Evolutionary conservation across 1,140 invertebrate genomes (phyloP), one percentile per base, ranked within the genome.

Genomic region (Galleria mellonella): DNA sequence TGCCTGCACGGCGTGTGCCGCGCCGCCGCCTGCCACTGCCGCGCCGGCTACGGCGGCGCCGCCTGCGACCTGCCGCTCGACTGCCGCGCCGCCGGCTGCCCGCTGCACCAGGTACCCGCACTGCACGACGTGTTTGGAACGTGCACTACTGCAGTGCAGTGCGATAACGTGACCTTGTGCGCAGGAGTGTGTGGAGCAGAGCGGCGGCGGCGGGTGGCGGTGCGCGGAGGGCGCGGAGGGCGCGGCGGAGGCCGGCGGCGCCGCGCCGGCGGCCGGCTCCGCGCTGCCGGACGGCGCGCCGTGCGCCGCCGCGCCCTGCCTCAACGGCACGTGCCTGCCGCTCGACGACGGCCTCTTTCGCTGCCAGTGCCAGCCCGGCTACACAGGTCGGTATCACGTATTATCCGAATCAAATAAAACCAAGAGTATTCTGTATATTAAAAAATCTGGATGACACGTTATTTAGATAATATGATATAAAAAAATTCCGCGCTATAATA

Each of bases 341-440:
- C 77, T 83, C 15, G 70, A 87, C 51, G 42, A 55, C 17, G 87
- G 88, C 11, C 94, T 66, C 35, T 67, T 92, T 75, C 90, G 92
- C 57, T 97, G 95, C 77, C 90, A 89, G 39, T 97, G 96, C 81
- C 89, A 89, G 4, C 87, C 90, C 9, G 96, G 96, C 4, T 94
- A 91, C 83, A 90, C 89, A 14, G 96, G 94, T 82, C 7, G 39
- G 63, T 62, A 13, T 32, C 9, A 10, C 14, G 15, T 4, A 27
- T 9, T n/a, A 40, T 6, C 2, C 17, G 2, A 2, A 23, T 23
- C 17, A n/a, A n/a, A n/a, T n/a, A n/a, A n/a, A n/a, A n/a, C n/a
- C n/a, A n/a, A n/a, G n/a, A n/a, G n/a, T n/a, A n/a, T n/a, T n/a
- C n/a, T n/a, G n/a, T n/a, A n/a, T n/a, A n/a, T n/a, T n/a, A n/a